Conservation (phyloP, 2,113 vertebrate species). For the Nipponia nippon region DNA sequence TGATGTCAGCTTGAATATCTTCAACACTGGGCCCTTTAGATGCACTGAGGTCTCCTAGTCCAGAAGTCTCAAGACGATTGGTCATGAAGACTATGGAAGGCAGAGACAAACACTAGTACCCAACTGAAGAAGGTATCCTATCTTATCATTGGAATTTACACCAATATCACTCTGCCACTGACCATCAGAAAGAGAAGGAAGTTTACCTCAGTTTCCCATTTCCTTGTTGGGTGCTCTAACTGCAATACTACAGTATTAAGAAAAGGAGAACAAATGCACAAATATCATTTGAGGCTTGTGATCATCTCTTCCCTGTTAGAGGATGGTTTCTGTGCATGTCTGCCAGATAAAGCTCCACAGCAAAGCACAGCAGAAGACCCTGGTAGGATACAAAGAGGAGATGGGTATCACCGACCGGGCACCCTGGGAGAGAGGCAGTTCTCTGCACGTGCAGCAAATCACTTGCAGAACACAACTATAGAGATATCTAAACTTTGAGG, state of each 20-base stretch:
- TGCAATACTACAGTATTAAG: not conserved
- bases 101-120: not conserved
- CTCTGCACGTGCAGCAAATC: not conserved
- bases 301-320: not conserved
- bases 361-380: not conserved
- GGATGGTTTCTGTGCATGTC: not conserved
- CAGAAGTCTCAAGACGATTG: not conserved
- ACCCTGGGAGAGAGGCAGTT: not conserved
- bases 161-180: not conserved
- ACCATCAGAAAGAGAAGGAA: not conserved
- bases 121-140: not conserved
- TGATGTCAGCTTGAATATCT: not conserved
- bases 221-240: not conserved
- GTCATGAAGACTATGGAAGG: not conserved
- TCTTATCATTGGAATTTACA: not conserved
- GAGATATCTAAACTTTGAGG: not conserved
- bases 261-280: not conserved
- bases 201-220: not conserved
- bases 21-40: not conserved
- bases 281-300: not conserved
- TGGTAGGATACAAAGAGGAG: not conserved
- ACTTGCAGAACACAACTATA: not conserved
- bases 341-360: not conserved
- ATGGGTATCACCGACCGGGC: rapidly evolving
- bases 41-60: not conserved